These are phyloP conservation scores for Peromyscus aztecus DNA, from an alignment of 2,797 vertebrate species.

Conservation along the genomic window DNA sequence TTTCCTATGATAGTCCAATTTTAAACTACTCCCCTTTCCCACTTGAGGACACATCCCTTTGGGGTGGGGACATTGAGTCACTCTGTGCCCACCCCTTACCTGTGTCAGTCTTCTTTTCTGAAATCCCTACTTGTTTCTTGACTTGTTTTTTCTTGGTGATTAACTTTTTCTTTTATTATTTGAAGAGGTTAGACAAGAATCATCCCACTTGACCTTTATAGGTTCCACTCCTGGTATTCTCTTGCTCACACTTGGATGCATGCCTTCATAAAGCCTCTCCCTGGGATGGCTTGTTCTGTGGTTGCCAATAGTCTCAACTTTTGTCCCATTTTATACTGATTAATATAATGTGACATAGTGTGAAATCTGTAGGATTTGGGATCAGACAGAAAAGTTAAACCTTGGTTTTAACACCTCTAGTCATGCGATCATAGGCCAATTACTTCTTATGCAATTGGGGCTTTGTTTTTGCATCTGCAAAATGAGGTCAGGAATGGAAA, in stretches of 20 bases:
- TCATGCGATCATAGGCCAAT: not conserved
- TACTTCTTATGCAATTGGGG: not conserved
- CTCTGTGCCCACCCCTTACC: not conserved
- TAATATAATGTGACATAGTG: not conserved
- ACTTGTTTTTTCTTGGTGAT: slow-evolving; percentile 53
- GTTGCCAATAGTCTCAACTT: not conserved
- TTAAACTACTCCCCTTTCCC: slow-evolving; percentile 38
- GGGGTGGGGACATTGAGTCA: slow-evolving; percentile 52
- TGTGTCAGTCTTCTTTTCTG: slow-evolving; percentile 51
- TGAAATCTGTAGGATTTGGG: not conserved
- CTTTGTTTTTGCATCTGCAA: slow-evolving; percentile 39
- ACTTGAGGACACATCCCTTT: not conserved
- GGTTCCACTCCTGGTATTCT: slow-evolving; percentile 58
- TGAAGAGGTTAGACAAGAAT: slow-evolving; percentile 60
- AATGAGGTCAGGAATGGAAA: not conserved
- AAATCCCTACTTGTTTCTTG: slow-evolving; percentile 49
- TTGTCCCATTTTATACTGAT: not conserved
- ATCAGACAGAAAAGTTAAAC: not conserved
- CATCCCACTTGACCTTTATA: slow-evolving; percentile 66
- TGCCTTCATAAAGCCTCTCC: slow-evolving; percentile 11
- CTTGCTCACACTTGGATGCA: slow-evolving; percentile 44
- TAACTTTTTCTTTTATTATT: slow-evolving; percentile 60
- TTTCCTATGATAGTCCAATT: slow-evolving; percentile 35
- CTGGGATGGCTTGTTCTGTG: not conserved
- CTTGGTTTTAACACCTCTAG: not conserved